phyloP scores from a whole-genome alignment of 2,113 vertebrate species.

The Hipposideros armiger region DNA sequence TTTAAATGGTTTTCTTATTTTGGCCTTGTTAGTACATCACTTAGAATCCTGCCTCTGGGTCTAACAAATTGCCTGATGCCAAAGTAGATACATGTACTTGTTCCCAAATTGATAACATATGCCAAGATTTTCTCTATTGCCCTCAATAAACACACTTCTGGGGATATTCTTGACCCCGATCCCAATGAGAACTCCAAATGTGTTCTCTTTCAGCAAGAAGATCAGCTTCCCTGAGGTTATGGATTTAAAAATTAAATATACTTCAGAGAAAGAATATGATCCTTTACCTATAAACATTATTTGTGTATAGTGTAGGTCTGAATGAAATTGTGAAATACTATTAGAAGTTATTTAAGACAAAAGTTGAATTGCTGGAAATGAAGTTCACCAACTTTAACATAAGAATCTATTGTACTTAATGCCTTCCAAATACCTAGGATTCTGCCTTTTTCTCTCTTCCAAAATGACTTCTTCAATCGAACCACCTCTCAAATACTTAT shows the following conservation, averaged over 20 bases:
- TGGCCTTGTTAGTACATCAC: constrained; percentile 69
- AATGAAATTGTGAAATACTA: constrained; percentile 48
- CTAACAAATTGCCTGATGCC: constrained; percentile 57
- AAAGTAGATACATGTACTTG: background rate
- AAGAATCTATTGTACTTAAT: background rate
- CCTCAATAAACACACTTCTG: constrained; percentile 23
- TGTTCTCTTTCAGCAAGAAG: constrained; percentile 2
- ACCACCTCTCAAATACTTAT: background rate
- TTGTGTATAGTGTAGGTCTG: background rate
- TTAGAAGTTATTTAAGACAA: constrained; percentile 53
- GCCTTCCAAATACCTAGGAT: background rate
- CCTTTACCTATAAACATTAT: constrained; percentile 5
- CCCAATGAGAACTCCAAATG: constrained; percentile 33
- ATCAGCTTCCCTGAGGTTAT: background rate
- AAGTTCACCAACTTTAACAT: background rate
- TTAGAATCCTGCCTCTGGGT: constrained; percentile 64
- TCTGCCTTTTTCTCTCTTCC: background rate
- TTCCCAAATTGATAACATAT: constrained; percentile 66
- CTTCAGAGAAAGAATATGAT: background rate
- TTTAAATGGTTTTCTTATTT: constrained; percentile 67
- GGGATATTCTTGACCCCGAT: constrained; percentile 42
- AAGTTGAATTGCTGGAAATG: constrained; percentile 45
- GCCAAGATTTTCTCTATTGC: constrained; percentile 48
- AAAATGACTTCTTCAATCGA: background rate
- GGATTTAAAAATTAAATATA: constrained; percentile 44